phyloP scores from a whole-genome alignment of 2,797 vertebrate genomes.

The Synaphobranchus kaupii region DNA sequence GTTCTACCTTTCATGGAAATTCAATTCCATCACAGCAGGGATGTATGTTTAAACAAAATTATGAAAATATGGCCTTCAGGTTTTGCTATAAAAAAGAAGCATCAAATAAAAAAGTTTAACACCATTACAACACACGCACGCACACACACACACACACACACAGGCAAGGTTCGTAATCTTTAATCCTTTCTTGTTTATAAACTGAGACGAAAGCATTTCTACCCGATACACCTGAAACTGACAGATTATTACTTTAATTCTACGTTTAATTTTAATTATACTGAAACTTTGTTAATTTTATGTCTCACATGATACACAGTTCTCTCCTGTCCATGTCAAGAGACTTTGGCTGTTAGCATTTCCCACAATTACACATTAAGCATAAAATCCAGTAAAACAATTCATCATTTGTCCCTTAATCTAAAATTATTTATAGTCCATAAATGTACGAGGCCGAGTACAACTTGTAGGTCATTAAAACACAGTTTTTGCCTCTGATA shows the following conservation, averaged over 20 bases:
- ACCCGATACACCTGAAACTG: neutral
- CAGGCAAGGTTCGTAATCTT: neutral
- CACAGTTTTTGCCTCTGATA: neutral
- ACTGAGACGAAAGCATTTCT: neutral
- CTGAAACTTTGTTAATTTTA: neutral
- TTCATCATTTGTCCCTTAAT: neutral
- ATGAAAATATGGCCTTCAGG: neutral
- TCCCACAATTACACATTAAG: neutral
- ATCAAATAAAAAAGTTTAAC: neutral
- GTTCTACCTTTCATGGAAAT: neutral
- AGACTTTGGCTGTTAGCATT: neutral
- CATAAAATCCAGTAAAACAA: neutral
- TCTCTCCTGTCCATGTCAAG: neutral
- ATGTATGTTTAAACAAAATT: neutral
- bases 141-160: neutral
- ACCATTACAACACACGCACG: neutral
- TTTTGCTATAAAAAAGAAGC: neutral
- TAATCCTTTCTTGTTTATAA: neutral
- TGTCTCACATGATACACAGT: neutral
- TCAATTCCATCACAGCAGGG: neutral
- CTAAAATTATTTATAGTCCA: neutral
- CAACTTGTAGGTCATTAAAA: neutral
- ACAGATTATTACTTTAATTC: neutral
- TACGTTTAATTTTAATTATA: neutral
- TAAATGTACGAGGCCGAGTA: neutral